Evolutionary conservation across 2,888 invertebrate species (phyloP), one percentile per base, ranked within the genome.

Genomic region (Drosophila pegasa): DNA sequence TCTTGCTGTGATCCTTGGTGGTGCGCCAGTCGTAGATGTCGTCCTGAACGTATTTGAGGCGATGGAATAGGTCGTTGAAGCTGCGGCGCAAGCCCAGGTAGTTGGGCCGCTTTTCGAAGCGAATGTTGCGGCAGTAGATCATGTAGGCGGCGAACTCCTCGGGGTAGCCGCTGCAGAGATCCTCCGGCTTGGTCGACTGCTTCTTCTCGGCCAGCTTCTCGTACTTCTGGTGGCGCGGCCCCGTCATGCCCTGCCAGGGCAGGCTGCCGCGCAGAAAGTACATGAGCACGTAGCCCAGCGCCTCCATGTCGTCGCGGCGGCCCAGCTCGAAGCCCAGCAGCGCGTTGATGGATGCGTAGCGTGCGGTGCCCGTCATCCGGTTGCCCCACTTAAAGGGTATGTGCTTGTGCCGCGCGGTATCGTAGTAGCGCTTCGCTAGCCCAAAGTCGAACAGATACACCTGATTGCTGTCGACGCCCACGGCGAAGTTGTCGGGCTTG

Each of bases 291-390:
- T 81, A 84, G 22, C 71, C 67, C 25, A 82, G 7, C 1, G 88
- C 27, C 37, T 75, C 79, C 64, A 82, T 29, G 18, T 82, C 81
- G n/a, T 82, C 81, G 3, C 88, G 88, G 8, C 81, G 78, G 3
- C 78, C 70, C 1, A 56, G 25, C 29, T 64, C 58, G 1, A 20
- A 1, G 0, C 82, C 67, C 0, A 0, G 1, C 6, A 63, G 27
- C 0, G 79, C 64, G 40, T 70, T 72, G 2, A 55, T 14, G 2
- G 81, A 82, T 5, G 70, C 68, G 47, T 65, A 82, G 16, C 82
- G 65, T 0, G 64, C 55, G 0, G 78, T 85, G 3, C 81, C 88
- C 0, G 41, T 58, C 40, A 78, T 10, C 1, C 9, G 6, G 1
- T 7, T 0, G 2, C 20, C 16, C 2, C 0, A 0, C 1, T 1